Percentiles rank a stretch among this genome's conserved stretches.
Conservation (phyloP, 1,140 invertebrate species). For the Drusus annulatus region DNA sequence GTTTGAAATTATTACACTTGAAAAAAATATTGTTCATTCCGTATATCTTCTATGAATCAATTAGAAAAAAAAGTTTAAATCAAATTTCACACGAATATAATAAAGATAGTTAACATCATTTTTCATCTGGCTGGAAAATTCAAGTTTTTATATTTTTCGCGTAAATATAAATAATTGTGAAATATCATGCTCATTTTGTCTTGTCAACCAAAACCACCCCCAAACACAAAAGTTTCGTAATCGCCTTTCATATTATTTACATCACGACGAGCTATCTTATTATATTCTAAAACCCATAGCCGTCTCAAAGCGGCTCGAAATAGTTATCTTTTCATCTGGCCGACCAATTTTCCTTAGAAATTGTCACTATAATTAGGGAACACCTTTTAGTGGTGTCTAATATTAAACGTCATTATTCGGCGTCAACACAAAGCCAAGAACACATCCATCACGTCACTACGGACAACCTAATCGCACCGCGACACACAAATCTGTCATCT, state of each 20-base stretch:
- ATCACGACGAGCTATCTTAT: background rate
- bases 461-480: slow-evolving; percentile 47
- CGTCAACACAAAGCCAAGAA: slow-evolving; percentile 46
- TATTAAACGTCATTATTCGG: slow-evolving; percentile 51
- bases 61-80: too few species aligned
- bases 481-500: slow-evolving; percentile 38
- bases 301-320: background rate
- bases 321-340: slow-evolving; percentile 4
- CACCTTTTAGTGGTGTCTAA: slow-evolving; percentile 50
- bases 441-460: slow-evolving; percentile 48
- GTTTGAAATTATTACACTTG: too few species aligned
- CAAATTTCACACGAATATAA: too few species aligned
- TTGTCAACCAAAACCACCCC: too few species aligned
- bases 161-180: too few species aligned
- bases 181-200: too few species aligned
- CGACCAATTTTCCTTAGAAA: slow-evolving; percentile 1
- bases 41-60: too few species aligned
- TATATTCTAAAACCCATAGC: background rate
- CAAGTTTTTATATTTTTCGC: too few species aligned
- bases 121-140: too few species aligned
- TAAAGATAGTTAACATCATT: too few species aligned
- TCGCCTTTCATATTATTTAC: background rate
- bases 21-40: too few species aligned
- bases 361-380: slow-evolving; percentile 45
- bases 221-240: too few species aligned